phyloP scores from a whole-genome alignment of 2,888 invertebrate genomes.

The Scelioninae gen. 1 region DNA sequence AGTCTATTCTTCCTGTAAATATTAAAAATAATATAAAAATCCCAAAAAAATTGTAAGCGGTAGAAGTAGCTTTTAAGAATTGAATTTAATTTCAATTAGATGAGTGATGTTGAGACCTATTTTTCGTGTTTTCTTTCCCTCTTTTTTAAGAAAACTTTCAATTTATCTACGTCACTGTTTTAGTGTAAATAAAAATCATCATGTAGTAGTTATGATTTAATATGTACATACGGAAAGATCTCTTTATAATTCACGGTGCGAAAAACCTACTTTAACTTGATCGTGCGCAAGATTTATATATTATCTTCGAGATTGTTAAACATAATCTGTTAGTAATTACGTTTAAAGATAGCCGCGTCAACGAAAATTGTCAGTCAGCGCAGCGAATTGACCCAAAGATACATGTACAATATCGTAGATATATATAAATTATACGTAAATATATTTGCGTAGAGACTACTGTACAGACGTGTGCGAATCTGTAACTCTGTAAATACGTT shows the following conservation, averaged over 20 bases:
- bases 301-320: conserved; percentile 46
- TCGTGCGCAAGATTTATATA: conserved; percentile 14
- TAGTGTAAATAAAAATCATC: too few species aligned
- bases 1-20: too few species aligned
- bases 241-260: conserved; percentile 45
- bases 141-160: too few species aligned
- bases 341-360: conserved; percentile 21
- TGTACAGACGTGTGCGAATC: conserved; percentile 61
- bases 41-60: too few species aligned
- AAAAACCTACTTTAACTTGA: conserved; percentile 19
- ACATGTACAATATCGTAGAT: conserved; percentile 51
- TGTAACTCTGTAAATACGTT: conserved; percentile 62
- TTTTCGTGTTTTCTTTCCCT: too few species aligned
- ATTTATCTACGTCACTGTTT: too few species aligned
- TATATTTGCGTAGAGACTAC: conserved; percentile 51
- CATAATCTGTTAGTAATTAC: conserved; percentile 18
- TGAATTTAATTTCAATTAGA: too few species aligned
- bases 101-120: too few species aligned
- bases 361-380: conserved; percentile 41
- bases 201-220: too few species aligned
- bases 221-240: conserved; percentile 55
- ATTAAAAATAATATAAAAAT: too few species aligned
- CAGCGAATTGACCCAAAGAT: conserved; percentile 53
- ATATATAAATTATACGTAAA: conserved; percentile 45
- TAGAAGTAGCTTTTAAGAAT: too few species aligned